A percentile compares a stretch with the other conserved stretches of the same genome.
Conservation (phyloP, 92 coral and sea anemone genomes). For the Zoanthus gigantus region DNA sequence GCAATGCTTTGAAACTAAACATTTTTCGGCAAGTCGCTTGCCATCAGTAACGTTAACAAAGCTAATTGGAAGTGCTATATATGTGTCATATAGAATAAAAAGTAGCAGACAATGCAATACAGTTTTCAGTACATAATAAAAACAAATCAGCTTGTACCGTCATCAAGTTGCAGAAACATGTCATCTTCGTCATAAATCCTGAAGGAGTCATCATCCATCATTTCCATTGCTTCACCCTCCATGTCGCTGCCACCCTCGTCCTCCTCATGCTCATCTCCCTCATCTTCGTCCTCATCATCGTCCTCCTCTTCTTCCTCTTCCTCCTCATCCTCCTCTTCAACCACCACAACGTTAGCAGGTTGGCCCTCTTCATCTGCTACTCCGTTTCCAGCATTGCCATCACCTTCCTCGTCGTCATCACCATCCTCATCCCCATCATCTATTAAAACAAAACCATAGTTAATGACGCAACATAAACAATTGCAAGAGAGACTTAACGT, state of each 20-base stretch:
- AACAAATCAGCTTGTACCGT: constrained; percentile 52
- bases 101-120: neutral
- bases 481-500: too few relatives aligned
- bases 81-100: neutral
- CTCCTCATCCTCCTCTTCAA: constrained; percentile 77
- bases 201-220: constrained; percentile 86
- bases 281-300: constrained; percentile 89
- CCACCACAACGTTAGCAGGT: constrained; percentile 73
- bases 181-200: constrained; percentile 89
- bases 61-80: too few relatives aligned
- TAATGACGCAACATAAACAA: too few relatives aligned
- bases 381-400: constrained; percentile 49
- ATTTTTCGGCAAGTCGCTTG: too few relatives aligned
- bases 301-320: constrained; percentile 86
- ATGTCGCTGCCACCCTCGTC: constrained; percentile 94
- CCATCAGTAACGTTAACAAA: too few relatives aligned
- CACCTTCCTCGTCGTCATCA: neutral
- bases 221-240: constrained; percentile 85
- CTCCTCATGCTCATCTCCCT: constrained; percentile 85
- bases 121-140: neutral
- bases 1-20: too few relatives aligned
- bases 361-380: constrained; percentile 56
- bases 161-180: constrained; percentile 85
- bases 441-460: too few relatives aligned
- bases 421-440: neutral